phyloP scores from a whole-genome alignment of 2,888 invertebrate species.

The Caradrina clavipalpis region DNA sequence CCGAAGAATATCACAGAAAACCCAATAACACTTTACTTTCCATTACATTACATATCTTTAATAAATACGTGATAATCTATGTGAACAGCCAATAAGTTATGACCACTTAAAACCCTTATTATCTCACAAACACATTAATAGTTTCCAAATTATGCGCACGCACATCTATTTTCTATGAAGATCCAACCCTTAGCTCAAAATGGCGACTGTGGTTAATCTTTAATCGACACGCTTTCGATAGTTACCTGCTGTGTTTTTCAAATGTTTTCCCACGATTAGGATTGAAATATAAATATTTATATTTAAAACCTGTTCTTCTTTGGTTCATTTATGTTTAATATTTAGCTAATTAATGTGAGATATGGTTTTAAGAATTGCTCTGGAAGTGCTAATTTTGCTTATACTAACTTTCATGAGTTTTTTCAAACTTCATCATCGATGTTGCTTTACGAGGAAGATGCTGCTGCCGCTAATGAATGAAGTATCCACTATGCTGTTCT shows the following conservation, averaged over 20 bases:
- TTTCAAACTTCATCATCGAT: no score
- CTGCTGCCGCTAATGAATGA: no score
- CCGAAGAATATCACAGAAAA: no score
- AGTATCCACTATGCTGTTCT: no score
- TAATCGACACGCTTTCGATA: conserved; percentile 66
- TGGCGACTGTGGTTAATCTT: conserved; percentile 62
- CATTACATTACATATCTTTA: no score
- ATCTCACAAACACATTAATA: conserved; percentile 30
- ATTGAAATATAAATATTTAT: conserved; percentile 16
- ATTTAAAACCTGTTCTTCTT: not conserved
- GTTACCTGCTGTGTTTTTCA: conserved; percentile 60
- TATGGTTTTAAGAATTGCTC: not conserved
- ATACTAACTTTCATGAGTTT: no score
- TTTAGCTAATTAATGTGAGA: not conserved
- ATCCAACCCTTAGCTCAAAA: conserved; percentile 54
- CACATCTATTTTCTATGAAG: conserved; percentile 49
- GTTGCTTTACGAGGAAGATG: no score
- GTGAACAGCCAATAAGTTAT: conserved; percentile 65
- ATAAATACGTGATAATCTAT: conserved; percentile 55
- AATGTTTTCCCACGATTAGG: conserved; percentile 62
- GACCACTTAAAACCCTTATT: conserved; percentile 27
- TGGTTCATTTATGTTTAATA: no score
- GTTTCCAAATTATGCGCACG: conserved; percentile 52
- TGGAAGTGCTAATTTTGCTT: no score
- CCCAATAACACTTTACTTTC: no score